These are phyloP conservation scores for Drosophila mayaguana DNA, from an alignment of 2,888 invertebrate genomes.

Conservation along the genomic window DNA sequence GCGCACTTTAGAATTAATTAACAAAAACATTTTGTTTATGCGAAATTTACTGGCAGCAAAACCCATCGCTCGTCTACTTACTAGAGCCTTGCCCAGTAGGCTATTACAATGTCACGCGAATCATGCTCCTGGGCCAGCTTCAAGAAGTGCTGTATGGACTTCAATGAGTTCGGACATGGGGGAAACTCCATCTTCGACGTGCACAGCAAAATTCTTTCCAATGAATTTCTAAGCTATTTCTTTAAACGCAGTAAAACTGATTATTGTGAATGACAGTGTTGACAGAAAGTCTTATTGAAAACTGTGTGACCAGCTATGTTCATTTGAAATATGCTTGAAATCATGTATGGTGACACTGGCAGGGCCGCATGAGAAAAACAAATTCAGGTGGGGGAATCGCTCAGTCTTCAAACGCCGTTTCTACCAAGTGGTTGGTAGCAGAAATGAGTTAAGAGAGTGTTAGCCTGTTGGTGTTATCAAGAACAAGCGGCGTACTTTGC, in stretches of 20 bases:
- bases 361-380: constrained; percentile 30
- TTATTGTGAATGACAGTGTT: constrained; percentile 43
- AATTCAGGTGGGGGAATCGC: constrained; percentile 39
- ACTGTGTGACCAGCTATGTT: constrained; percentile 23
- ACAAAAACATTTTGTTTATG: neutral
- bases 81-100: constrained; percentile 97
- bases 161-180: constrained; percentile 91
- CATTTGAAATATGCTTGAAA: neutral
- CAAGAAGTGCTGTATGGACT: constrained; percentile 94
- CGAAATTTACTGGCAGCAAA: neutral
- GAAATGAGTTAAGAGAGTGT: neutral
- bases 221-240: constrained; percentile 12
- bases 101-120: constrained; percentile 93
- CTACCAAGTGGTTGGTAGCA: constrained; percentile 31
- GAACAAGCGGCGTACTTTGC: constrained; percentile 67
- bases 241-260: constrained; percentile 26
- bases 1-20: constrained; percentile 85
- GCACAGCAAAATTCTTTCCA: neutral
- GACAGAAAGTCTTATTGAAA: constrained; percentile 1
- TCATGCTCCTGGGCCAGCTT: constrained; percentile 97
- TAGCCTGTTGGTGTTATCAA: constrained; percentile 45
- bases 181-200: constrained; percentile 86
- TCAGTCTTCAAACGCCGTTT: constrained; percentile 44
- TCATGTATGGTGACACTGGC: constrained; percentile 31
- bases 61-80: constrained; percentile 30